phyloP scores from a whole-genome alignment of 2,113 vertebrate genomes.

The Passer montanus region DNA sequence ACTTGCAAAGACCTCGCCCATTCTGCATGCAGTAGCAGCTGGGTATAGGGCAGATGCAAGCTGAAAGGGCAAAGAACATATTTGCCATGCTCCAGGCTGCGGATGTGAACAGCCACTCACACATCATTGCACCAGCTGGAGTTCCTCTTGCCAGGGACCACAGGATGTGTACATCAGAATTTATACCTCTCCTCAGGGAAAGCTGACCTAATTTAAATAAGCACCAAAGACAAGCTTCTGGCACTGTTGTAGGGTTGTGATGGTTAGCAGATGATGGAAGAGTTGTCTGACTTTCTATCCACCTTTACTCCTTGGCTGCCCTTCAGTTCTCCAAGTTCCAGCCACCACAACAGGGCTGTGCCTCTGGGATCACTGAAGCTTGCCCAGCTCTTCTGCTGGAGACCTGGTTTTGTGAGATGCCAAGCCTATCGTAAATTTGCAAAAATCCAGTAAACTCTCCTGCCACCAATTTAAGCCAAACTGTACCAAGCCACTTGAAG shows the following conservation, averaged over 20 bases:
- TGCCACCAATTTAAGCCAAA: conserved; percentile 3
- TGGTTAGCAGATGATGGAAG: not conserved
- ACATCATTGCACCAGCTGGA: not conserved
- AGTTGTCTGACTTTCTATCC: not conserved
- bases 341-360: not conserved
- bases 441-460: not conserved
- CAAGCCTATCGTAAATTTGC: not conserved
- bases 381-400: not conserved
- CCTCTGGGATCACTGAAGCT: not conserved
- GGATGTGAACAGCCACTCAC: not conserved
- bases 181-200: not conserved
- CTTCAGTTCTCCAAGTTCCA: not conserved
- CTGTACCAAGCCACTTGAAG: not conserved
- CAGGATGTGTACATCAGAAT: not conserved
- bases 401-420: not conserved
- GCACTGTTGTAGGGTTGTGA: not conserved
- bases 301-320: not conserved
- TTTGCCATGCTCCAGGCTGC: not conserved
- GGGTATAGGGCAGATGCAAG: not conserved
- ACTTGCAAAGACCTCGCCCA: not conserved
- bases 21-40: not conserved
- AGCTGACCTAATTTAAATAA: not conserved
- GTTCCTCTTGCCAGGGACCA: not conserved
- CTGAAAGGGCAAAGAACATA: not conserved
- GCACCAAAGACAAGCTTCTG: not conserved